A percentile compares a stretch with the other conserved stretches of the same genome.
Conservation (phyloP, 2,888 invertebrate species). For the Machimus rusticus region DNA sequence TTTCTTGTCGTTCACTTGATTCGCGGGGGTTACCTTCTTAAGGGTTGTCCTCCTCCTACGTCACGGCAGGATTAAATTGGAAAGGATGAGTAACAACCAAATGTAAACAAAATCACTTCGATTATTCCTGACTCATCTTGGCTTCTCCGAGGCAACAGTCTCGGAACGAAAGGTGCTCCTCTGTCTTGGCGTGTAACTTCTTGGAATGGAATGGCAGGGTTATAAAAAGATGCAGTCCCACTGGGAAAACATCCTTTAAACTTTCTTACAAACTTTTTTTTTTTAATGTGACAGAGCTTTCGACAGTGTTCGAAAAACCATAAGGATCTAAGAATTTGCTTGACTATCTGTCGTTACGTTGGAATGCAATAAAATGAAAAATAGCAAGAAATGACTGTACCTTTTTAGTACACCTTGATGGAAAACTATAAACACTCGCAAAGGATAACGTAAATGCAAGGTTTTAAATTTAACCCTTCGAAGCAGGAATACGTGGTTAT, state of each 20-base stretch:
- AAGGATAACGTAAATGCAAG: background rate
- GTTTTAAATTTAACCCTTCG: background rate
- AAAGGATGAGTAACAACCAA: background rate
- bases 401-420: background rate
- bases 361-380: background rate
- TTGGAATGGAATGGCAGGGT: background rate
- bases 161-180: background rate
- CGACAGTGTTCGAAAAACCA: background rate
- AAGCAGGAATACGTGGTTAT: background rate
- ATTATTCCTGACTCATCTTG: slow-evolving; percentile 4
- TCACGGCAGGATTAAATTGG: background rate
- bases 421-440: background rate
- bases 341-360: background rate
- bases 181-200: background rate
- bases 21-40: background rate
- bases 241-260: background rate
- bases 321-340: background rate
- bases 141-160: background rate
- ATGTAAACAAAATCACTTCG: slow-evolving; percentile 23
- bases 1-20: background rate
- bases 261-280: background rate
- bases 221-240: background rate
- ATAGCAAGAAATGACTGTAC: background rate
- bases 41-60: background rate
- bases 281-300: slow-evolving; percentile 10